Evolutionary conservation across 2,797 vertebrate genomes (phyloP).

Genomic region (Chiroxiphia lanceolata): DNA sequence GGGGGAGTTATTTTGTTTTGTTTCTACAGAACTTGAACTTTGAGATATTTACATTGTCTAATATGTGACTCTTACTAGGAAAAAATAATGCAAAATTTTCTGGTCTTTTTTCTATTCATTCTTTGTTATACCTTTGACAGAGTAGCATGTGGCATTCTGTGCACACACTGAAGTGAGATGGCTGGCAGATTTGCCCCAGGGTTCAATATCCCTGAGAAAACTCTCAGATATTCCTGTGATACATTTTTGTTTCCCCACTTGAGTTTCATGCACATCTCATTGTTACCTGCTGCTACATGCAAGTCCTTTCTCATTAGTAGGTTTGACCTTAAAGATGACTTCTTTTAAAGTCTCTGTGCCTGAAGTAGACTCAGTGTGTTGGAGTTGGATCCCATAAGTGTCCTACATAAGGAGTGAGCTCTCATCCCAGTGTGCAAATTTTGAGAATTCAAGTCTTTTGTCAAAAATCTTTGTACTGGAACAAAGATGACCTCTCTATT

Average conservation of each 20-base stretch:
- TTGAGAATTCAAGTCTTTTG: not conserved
- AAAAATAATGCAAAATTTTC: not conserved
- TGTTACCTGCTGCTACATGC: not conserved
- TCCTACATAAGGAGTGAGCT: not conserved
- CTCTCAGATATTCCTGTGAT: not conserved
- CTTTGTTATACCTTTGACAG: not conserved
- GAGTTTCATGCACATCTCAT: not conserved
- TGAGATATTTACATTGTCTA: conserved; percentile 3
- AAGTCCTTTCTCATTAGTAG: not conserved
- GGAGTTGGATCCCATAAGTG: not conserved
- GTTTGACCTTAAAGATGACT: not conserved
- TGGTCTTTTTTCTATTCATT: not conserved
- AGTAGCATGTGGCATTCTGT: not conserved
- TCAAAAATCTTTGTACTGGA: not conserved
- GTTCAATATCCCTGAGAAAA: not conserved
- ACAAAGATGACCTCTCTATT: not conserved
- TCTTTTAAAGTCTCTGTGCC: not conserved
- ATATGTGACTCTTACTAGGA: not conserved
- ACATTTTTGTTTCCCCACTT: not conserved
- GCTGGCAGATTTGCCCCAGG: not conserved
- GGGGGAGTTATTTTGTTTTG: not conserved
- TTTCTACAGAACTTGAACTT: conserved; percentile 12
- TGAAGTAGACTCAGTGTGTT: not conserved
- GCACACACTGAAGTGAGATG: not conserved
- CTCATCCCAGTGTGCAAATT: not conserved